phyloP scores from a whole-genome alignment of 2,888 invertebrate species.

The Psylliodes chrysocephalus region DNA sequence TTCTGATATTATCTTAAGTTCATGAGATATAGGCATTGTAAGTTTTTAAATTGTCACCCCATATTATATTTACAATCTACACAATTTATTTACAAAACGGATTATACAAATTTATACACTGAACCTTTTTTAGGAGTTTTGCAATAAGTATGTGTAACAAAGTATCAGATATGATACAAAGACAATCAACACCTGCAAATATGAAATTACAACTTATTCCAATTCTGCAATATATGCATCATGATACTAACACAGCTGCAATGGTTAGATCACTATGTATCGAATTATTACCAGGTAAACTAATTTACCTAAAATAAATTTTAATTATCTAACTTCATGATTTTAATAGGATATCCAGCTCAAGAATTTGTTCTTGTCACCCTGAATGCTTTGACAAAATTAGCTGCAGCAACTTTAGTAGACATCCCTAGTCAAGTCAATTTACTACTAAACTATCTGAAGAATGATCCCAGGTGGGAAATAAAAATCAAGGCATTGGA shows the following conservation, averaged over 20 bases:
- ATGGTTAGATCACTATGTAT: constrained; percentile 80
- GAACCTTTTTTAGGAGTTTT: constrained; percentile 76
- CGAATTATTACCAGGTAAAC: constrained; percentile 71
- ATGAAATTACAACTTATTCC: constrained; percentile 91
- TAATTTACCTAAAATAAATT: background rate
- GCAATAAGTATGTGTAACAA: constrained; percentile 96
- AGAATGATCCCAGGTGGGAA: constrained; percentile 75
- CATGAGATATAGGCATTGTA: too few species aligned
- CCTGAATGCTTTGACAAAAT: constrained; percentile 85
- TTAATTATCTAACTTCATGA: background rate
- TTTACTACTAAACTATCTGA: constrained; percentile 74
- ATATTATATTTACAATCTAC: too few species aligned
- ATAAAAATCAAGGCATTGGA: constrained; percentile 76
- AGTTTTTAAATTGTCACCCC: too few species aligned
- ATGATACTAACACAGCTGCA: constrained; percentile 71
- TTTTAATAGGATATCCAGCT: constrained; percentile 72
- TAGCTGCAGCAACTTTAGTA: constrained; percentile 88
- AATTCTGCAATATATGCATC: constrained; percentile 93
- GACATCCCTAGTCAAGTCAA: constrained; percentile 88
- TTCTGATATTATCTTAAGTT: too few species aligned
- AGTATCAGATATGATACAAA: constrained; percentile 94
- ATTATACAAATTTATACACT: too few species aligned
- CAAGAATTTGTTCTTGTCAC: constrained; percentile 84
- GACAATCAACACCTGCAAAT: constrained; percentile 90
- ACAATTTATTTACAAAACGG: too few species aligned